Percentiles rank a stretch among this genome's conserved stretches.
These are phyloP conservation scores for Eupithecia insigniata DNA, from an alignment of 2,888 invertebrate genomes.

Conservation along the genomic window DNA sequence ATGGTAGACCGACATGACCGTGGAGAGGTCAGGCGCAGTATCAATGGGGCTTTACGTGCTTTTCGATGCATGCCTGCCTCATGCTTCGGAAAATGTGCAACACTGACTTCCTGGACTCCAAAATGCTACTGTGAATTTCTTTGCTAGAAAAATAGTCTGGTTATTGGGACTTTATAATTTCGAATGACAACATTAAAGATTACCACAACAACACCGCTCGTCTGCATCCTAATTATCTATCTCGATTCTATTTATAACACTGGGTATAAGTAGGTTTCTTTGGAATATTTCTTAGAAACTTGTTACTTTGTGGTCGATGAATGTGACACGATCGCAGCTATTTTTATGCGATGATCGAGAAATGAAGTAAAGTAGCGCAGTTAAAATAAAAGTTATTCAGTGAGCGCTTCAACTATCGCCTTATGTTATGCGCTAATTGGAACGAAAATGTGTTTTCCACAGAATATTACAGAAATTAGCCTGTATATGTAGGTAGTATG, in stretches of 20 bases:
- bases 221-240: not conserved
- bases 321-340: not conserved
- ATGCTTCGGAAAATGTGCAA: not conserved
- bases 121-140: not conserved
- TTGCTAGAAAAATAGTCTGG: not conserved
- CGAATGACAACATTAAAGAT: not conserved
- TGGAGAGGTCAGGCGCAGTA: not conserved
- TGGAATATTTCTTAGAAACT: not conserved
- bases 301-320: constrained; percentile 10
- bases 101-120: not conserved
- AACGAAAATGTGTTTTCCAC: not conserved
- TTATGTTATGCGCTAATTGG: not conserved
- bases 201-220: not conserved
- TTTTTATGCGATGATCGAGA: constrained; percentile 4
- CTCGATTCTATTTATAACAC: not conserved
- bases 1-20: not conserved
- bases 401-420: not conserved
- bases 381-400: not conserved
- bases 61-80: too few relatives aligned
- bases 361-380: not conserved
- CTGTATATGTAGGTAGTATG: too few relatives aligned
- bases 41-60: too few relatives aligned
- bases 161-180: not conserved
- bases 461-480: too few relatives aligned
- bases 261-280: not conserved